Base-by-base conservation (phyloP, 2,888 invertebrate species). In the Drosophila conformis region DNA sequence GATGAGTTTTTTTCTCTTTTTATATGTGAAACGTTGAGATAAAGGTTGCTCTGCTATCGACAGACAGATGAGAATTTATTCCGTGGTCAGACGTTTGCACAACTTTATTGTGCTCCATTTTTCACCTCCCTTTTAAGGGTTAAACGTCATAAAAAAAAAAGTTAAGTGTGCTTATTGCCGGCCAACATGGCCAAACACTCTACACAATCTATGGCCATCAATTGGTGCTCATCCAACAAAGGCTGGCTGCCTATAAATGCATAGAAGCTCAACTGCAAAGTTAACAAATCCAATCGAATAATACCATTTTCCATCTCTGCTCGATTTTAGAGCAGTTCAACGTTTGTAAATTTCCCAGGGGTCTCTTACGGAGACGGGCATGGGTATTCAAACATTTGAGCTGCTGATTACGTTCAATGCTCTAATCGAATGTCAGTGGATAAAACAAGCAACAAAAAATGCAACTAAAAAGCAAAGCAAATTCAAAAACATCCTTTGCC, bases 311-410 rank as follows among this genome's bases (percentile, higher is more conserved):
- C 56, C 59, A 60, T 51, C 58, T 63, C 52, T 62, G 29, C 48
- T 61, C 57, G 40, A 25, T 31, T 67, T 63, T 63, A 54, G 54
- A 58, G 60, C 57, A 60, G 57, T 78, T 82, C 82, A 80, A 75
- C 82, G 85, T 77, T 85, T 72, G 82, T 76, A 83, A 85, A 85
- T 85, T 85, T 85, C 85, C 85, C 85, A 70, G 63, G 88, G 86
- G 84, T 72, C 75, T 72, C 76, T 77, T 77, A 63, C 71, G 69
- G 59, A 49, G 54, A 46, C n/a, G 36, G 7, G n/a, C 18, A 56
- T 0, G 27, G 2, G n/a, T 29, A 13, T 67, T 76, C 85, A 85
- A 88, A 85, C 75, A 80, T 85, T 85, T 85, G 80, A 74, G 63
- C 72, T 74, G 71, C 83, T 85, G 88, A 85, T 85, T 87, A 82